Evolutionary conservation across 2,888 invertebrate genomes (phyloP).

Genomic region (Elmis aenea): DNA sequence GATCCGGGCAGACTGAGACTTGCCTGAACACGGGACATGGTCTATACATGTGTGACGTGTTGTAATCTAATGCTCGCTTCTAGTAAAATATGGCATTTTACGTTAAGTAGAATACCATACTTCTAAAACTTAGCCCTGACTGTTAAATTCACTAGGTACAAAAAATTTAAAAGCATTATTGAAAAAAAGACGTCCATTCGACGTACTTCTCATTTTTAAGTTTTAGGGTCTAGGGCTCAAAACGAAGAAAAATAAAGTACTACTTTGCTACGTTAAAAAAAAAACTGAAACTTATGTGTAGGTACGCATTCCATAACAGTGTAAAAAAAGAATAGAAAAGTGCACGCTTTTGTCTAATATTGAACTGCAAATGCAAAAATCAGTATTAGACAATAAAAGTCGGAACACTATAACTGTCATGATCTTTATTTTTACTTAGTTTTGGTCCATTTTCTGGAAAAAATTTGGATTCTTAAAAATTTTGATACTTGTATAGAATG

Average conservation of each 20-base stretch:
- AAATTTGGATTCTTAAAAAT: constrained; percentile 14
- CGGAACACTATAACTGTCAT: constrained; percentile 49
- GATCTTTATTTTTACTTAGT: constrained; percentile 40
- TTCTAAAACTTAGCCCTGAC: constrained; percentile 22
- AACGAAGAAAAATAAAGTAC: constrained; percentile 10
- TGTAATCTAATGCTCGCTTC: constrained; percentile 28
- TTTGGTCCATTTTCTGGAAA: constrained; percentile 17
- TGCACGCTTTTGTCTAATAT: constrained; percentile 18
- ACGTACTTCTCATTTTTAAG: background rate
- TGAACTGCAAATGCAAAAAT: constrained; percentile 9
- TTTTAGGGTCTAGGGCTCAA: background rate
- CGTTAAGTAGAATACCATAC: constrained; percentile 26
- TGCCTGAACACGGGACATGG: constrained; percentile 63
- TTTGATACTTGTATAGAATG: constrained; percentile 14
- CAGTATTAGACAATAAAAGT: constrained; percentile 32
- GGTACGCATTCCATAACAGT: constrained; percentile 20
- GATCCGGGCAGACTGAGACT: constrained; percentile 96
- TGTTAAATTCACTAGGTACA: no score
- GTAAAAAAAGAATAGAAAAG: constrained; percentile 12
- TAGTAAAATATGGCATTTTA: constrained; percentile 26
- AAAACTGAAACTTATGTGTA: constrained; percentile 15
- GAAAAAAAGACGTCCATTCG: no score
- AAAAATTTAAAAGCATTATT: no score
- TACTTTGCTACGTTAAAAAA: constrained; percentile 12
- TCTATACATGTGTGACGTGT: constrained; percentile 42